phyloP scores from a whole-genome alignment of 2,113 vertebrate species.

The Gnathonemus echidnorhynchus region DNA sequence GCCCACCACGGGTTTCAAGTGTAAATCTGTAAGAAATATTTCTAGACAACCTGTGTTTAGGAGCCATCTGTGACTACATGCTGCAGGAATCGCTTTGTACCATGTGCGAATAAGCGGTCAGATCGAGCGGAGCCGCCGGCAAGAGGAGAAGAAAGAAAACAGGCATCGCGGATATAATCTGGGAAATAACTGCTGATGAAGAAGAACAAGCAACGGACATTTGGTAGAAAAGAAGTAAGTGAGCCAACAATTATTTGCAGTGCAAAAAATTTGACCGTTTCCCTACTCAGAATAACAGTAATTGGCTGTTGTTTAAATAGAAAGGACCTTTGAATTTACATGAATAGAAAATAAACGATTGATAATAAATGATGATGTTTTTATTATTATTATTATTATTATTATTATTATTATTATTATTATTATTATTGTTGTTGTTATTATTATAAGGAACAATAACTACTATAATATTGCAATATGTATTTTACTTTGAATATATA shows the following conservation, averaged over 20 bases:
- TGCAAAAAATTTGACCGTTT: background rate
- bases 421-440: no score
- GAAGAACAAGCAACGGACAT: constrained; percentile 40
- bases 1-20: background rate
- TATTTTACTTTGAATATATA: background rate
- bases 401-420: no score
- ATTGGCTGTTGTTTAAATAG: background rate
- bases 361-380: background rate
- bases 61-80: background rate
- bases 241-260: background rate
- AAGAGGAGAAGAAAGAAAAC: background rate
- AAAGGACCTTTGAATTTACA: background rate
- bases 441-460: background rate
- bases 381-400: background rate
- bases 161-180: background rate
- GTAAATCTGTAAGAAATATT: background rate
- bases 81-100: background rate
- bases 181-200: constrained; percentile 40
- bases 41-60: background rate
- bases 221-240: constrained; percentile 64
- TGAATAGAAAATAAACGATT: background rate
- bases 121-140: background rate
- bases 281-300: background rate
- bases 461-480: background rate
- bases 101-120: background rate